phyloP scores from a whole-genome alignment of 2,888 invertebrate genomes.

The Drosophila prostipennis region DNA sequence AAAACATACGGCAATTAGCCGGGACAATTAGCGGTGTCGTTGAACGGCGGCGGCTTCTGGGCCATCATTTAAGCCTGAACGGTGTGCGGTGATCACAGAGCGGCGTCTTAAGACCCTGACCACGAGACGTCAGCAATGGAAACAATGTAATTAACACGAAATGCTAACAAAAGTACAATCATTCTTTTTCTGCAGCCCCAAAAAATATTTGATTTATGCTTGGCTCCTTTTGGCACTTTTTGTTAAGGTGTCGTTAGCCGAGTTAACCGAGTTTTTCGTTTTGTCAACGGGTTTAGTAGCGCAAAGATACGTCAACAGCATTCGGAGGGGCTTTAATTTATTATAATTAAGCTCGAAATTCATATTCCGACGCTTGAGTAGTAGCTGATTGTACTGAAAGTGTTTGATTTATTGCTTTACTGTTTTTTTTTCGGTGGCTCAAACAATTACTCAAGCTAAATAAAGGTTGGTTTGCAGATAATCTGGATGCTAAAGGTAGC shows the following conservation, averaged over 20 bases:
- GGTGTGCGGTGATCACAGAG: conserved; percentile 66
- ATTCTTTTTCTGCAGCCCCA: conserved; percentile 21
- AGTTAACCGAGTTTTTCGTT: conserved; percentile 31
- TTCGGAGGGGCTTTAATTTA: conserved; percentile 23
- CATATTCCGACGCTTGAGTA: conserved; percentile 9
- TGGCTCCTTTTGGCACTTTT: not conserved
- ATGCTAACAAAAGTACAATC: conserved; percentile 20
- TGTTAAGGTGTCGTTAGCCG: conserved; percentile 57
- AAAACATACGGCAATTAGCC: conserved; percentile 58
- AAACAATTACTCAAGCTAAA: conserved; percentile 5
- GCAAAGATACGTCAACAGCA: conserved; percentile 12
- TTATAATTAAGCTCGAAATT: conserved; percentile 33
- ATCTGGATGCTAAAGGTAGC: not conserved
- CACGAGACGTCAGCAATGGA: conserved; percentile 38
- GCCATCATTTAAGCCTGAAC: conserved; percentile 62
- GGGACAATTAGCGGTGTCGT: conserved; percentile 59
- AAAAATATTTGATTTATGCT: conserved; percentile 14
- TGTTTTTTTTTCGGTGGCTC: conserved; percentile 37
- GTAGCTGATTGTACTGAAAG: conserved; percentile 9
- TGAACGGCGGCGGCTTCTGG: conserved; percentile 59
- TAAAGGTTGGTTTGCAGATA: not conserved
- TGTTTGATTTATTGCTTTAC: conserved; percentile 57
- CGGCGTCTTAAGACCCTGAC: conserved; percentile 63
- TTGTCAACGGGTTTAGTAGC: conserved; percentile 63
- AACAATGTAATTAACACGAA: conserved; percentile 37